Evolutionary conservation across 2,888 invertebrate genomes (phyloP).

Genomic region (Colletes collaris): DNA sequence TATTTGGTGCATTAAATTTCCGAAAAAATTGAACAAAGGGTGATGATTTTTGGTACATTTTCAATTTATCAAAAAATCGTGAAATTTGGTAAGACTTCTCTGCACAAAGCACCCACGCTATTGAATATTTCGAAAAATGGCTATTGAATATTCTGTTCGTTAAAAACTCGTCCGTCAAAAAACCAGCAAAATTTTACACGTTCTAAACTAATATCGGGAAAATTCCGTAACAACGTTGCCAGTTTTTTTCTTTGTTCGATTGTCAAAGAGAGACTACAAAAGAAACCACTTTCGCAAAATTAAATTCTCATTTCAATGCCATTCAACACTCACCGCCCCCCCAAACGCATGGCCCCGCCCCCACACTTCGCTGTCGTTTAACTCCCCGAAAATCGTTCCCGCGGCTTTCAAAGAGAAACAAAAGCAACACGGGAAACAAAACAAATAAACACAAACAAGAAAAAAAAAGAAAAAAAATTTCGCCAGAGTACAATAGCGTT

Average conservation of each 20-base stretch:
- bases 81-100: too few relatives aligned
- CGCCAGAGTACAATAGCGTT: slow-evolving; percentile 66
- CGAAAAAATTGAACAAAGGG: too few relatives aligned
- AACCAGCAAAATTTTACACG: too few relatives aligned
- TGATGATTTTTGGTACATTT: too few relatives aligned
- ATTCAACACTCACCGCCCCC: neutral
- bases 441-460: slow-evolving; percentile 47
- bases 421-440: slow-evolving; percentile 4
- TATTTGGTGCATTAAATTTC: too few relatives aligned
- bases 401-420: slow-evolving; percentile 33
- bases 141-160: too few relatives aligned
- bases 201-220: neutral
- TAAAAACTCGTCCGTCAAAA: neutral
- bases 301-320: slow-evolving; percentile 43
- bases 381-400: slow-evolving; percentile 35
- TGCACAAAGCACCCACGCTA: too few relatives aligned
- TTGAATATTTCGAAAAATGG: too few relatives aligned
- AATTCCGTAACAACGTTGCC: neutral
- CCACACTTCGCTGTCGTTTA: slow-evolving; percentile 15
- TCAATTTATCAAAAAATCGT: too few relatives aligned
- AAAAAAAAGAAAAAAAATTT: slow-evolving; percentile 20
- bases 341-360: too few relatives aligned
- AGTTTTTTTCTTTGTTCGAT: slow-evolving; percentile 4
- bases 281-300: slow-evolving; percentile 39
- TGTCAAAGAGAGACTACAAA: slow-evolving; percentile 10